Percentiles rank a stretch among this genome's conserved stretches.
Conservation (phyloP, 2,888 invertebrate genomes). For the Cataglyphis cursor region DNA sequence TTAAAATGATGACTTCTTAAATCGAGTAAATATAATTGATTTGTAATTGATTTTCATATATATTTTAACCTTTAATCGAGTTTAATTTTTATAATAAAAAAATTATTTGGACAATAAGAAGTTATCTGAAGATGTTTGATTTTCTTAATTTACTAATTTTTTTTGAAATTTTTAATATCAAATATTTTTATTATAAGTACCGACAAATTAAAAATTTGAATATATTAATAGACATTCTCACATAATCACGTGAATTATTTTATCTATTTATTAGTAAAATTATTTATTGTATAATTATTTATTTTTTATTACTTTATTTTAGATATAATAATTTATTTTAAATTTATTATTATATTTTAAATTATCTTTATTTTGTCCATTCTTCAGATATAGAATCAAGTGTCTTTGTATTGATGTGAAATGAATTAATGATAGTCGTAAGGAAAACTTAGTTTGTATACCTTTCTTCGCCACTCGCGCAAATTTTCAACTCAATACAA, state of each 20-base stretch:
- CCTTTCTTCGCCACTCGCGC: slow-evolving; percentile 27
- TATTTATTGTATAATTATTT: neutral
- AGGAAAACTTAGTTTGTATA: slow-evolving; percentile 29
- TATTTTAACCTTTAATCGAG: neutral
- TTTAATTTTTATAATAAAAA: neutral
- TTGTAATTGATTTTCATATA: neutral
- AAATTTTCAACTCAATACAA: slow-evolving; percentile 50
- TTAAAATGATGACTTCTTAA: neutral
- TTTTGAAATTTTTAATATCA: slow-evolving; percentile 8
- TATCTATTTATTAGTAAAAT: neutral
- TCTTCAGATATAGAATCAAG: neutral
- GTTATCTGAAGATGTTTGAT: neutral
- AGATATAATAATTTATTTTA: neutral
- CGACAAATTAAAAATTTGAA: neutral
- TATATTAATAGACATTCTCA: neutral
- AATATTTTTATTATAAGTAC: neutral
- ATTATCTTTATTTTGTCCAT: neutral
- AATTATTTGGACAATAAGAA: neutral
- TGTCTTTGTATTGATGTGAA: slow-evolving; percentile 16
- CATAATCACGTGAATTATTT: neutral
- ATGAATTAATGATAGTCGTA: slow-evolving; percentile 49
- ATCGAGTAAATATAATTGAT: neutral
- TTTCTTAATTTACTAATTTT: neutral
- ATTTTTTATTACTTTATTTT: neutral
- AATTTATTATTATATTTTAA: neutral